Evolutionary conservation across 1,140 invertebrate species (phyloP).

Genomic region (Neodiprion pinetum): DNA sequence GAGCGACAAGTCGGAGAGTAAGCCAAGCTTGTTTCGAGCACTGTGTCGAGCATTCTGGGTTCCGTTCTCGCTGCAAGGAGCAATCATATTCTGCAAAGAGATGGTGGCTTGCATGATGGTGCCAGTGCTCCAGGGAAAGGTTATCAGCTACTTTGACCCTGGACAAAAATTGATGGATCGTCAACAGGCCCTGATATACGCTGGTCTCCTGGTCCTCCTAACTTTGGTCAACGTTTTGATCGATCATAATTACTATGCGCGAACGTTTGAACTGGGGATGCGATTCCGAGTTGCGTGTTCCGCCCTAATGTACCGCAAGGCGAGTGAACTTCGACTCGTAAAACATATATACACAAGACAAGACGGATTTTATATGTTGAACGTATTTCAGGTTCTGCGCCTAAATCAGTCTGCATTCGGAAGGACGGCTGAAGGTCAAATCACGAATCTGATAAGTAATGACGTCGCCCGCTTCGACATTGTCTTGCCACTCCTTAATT

Average conservation of each 20-base stretch:
- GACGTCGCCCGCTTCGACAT: conserved; percentile 72
- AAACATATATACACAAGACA: neutral
- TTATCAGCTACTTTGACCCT: too few species aligned
- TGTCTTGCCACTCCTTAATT: conserved; percentile 62
- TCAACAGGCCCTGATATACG: conserved; percentile 50
- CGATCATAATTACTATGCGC: conserved; percentile 58
- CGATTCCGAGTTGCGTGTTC: conserved; percentile 66
- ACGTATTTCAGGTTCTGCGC: conserved; percentile 66
- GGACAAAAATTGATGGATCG: too few species aligned
- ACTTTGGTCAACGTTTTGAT: conserved; percentile 47
- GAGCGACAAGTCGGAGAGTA: too few species aligned
- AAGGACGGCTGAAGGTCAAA: conserved; percentile 79
- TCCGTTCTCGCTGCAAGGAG: too few species aligned
- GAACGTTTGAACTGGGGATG: conserved; percentile 65
- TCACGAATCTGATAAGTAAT: conserved; percentile 86
- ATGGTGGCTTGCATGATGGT: too few species aligned
- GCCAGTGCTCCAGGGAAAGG: too few species aligned
- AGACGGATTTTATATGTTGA: neutral
- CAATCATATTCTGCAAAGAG: too few species aligned
- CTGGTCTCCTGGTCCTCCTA: conserved; percentile 45
- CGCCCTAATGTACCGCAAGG: conserved; percentile 71
- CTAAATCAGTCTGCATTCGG: conserved; percentile 69
- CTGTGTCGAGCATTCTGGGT: too few species aligned
- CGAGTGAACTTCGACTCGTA: conserved; percentile 36
- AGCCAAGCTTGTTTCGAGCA: too few species aligned